These are phyloP conservation scores for Hydra vulgaris DNA, from an alignment of 30 jellyfish, hydroid and myxozoan genomes.

Conservation along the genomic window DNA sequence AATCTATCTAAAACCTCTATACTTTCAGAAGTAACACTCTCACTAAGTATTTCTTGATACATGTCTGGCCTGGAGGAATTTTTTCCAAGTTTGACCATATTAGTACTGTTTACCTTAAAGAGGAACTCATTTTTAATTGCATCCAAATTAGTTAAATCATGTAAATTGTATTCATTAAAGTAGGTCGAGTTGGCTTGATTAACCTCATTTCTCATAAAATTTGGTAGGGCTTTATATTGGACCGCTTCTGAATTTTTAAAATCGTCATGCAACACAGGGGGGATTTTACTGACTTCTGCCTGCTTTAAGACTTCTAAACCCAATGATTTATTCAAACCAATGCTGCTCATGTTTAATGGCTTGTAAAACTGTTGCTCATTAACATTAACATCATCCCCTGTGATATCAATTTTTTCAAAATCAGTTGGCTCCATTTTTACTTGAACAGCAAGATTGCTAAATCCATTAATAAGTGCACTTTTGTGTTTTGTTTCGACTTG, in stretches of 20 bases:
- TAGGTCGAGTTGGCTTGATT: background rate
- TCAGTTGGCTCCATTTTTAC: slow-evolving; percentile 51
- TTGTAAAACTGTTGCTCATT: background rate
- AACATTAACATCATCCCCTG: slow-evolving; percentile 63
- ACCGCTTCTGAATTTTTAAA: background rate
- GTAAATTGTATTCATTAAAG: background rate
- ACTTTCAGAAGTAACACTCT: background rate
- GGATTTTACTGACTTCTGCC: slow-evolving; percentile 2
- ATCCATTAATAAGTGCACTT: slow-evolving; percentile 66
- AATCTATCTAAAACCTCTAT: background rate
- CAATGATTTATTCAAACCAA: background rate
- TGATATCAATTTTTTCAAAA: slow-evolving; percentile 61
- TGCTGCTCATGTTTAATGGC: background rate
- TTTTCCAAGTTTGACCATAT: background rate
- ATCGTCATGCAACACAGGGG: background rate
- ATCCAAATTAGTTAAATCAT: too few relatives aligned
- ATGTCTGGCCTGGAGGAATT: background rate
- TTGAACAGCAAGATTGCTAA: slow-evolving; percentile 29
- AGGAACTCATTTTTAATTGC: background rate
- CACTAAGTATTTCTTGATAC: background rate
- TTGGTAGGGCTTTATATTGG: background rate
- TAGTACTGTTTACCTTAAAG: background rate
- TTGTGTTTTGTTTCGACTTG: slow-evolving; percentile 34
- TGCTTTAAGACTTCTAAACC: slow-evolving; percentile 1
- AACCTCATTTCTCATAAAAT: background rate